These are phyloP conservation scores for Gallinago stenura DNA, from an alignment of 2,797 vertebrate species.

Conservation along the genomic window DNA sequence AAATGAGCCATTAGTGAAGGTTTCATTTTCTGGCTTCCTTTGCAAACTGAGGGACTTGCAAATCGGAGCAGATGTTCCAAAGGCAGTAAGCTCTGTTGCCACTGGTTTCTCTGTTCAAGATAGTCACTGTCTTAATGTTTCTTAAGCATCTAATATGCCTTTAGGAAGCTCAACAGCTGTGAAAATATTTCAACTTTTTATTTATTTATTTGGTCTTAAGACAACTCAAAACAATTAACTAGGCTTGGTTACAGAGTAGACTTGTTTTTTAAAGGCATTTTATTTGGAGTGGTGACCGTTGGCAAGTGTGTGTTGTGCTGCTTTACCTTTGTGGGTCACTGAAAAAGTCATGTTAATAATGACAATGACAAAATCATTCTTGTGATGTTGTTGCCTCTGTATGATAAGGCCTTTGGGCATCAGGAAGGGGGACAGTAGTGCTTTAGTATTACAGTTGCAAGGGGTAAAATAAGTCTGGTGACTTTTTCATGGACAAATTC, in stretches of 20 bases:
- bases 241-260: neutral
- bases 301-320: neutral
- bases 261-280: neutral
- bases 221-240: neutral
- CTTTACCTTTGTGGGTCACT: neutral
- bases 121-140: neutral
- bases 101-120: neutral
- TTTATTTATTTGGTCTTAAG: neutral
- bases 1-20: neutral
- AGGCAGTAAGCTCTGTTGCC: neutral
- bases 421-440: neutral
- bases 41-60: neutral
- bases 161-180: neutral
- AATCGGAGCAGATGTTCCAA: neutral
- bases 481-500: neutral
- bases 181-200: neutral
- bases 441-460: neutral
- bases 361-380: neutral
- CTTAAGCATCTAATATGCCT: neutral
- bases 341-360: neutral
- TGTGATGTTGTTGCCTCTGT: neutral
- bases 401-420: neutral
- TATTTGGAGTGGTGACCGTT: neutral
- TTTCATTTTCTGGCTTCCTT: conserved; percentile 10
- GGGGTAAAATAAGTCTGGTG: neutral